These are phyloP conservation scores for Zele albiditarsus DNA, from an alignment of 2,888 invertebrate species.

Conservation along the genomic window DNA sequence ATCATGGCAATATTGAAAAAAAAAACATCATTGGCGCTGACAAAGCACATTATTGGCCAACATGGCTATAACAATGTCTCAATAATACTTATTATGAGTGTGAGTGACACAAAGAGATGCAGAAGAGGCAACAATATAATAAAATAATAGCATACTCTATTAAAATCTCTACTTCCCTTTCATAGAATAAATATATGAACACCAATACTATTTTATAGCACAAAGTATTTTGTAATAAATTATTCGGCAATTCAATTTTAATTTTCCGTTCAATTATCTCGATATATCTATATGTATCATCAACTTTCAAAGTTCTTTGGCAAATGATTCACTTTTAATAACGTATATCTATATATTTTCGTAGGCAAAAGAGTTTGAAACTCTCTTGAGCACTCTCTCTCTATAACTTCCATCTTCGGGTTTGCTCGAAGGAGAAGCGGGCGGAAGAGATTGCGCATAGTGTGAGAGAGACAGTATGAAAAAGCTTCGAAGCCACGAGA, in stretches of 20 bases:
- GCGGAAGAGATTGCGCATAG: neutral
- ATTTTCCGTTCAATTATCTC: neutral
- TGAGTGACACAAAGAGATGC: neutral
- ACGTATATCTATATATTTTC: neutral
- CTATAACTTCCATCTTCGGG: neutral
- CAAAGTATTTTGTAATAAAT: too few relatives aligned
- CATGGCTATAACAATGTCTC: neutral
- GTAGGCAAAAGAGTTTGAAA: neutral
- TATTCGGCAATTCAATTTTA: too few relatives aligned
- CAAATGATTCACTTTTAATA: neutral
- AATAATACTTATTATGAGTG: constrained; percentile 6
- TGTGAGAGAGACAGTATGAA: neutral
- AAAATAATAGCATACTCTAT: too few relatives aligned
- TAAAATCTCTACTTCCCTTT: too few relatives aligned
- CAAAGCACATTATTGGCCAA: constrained; percentile 10
- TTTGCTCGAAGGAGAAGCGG: neutral
- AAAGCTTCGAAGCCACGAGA: neutral
- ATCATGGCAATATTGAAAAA: too few relatives aligned
- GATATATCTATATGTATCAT: neutral
- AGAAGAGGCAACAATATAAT: too few relatives aligned
- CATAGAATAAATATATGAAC: too few relatives aligned
- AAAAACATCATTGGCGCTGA: constrained; percentile 29
- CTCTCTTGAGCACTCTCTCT: neutral
- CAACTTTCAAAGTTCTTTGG: neutral
- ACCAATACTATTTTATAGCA: too few relatives aligned